phyloP scores from a whole-genome alignment of 2,888 invertebrate species.

The Phasia obesa region DNA sequence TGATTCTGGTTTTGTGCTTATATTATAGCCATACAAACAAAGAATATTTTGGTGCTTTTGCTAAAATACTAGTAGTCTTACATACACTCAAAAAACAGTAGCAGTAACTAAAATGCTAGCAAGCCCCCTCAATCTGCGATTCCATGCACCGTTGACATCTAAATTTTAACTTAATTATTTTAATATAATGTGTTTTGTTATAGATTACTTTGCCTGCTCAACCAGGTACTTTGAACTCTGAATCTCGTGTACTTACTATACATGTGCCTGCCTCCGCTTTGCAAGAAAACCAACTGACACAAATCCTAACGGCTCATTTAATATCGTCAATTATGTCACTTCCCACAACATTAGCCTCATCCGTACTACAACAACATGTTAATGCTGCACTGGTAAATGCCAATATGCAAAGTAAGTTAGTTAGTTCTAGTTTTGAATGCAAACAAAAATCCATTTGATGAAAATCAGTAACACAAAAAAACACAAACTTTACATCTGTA shows the following conservation, averaged over 20 bases:
- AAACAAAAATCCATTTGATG: neutral
- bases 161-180: neutral
- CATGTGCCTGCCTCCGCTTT: conserved; percentile 94
- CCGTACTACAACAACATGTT: conserved; percentile 93
- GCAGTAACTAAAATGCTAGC: too few relatives aligned
- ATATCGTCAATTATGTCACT: conserved; percentile 95
- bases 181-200: conserved; percentile 65
- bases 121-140: too few relatives aligned
- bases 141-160: too few relatives aligned
- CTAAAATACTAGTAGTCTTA: too few relatives aligned
- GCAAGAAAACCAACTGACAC: conserved; percentile 87
- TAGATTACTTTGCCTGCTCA: conserved; percentile 90
- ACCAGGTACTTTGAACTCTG: conserved; percentile 87
- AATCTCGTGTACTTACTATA: conserved; percentile 90
- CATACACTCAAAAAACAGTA: too few relatives aligned
- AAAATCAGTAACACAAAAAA: neutral
- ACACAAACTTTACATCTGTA: conserved; percentile 55
- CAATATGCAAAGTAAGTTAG: conserved; percentile 81
- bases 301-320: conserved; percentile 92
- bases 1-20: too few relatives aligned
- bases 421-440: conserved; percentile 51
- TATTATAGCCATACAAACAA: too few relatives aligned
- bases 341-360: conserved; percentile 91
- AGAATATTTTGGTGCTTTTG: too few relatives aligned
- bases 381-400: conserved; percentile 88